A percentile compares a stretch with the other conserved stretches of the same genome.
phyloP scores from a whole-genome alignment of 2,888 invertebrate genomes.

The Tetragonisca angustula region DNA sequence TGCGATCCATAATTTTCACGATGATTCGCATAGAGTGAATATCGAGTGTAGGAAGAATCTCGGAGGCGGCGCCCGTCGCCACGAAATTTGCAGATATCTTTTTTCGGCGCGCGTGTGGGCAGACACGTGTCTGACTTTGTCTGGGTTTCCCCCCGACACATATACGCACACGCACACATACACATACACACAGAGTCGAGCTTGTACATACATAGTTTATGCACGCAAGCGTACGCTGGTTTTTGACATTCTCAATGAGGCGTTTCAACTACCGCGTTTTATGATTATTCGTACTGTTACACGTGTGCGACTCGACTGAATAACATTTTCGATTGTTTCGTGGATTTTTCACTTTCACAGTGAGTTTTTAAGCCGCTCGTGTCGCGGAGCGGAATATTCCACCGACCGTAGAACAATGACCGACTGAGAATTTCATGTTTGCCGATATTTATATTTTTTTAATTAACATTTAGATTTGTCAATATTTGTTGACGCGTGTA shows the following conservation, averaged over 20 bases:
- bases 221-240: slow-evolving; percentile 12
- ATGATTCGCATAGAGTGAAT: background rate
- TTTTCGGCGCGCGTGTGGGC: slow-evolving; percentile 64
- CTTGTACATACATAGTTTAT: slow-evolving; percentile 33
- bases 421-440: no score
- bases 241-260: background rate
- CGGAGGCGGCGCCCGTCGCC: slow-evolving; percentile 32
- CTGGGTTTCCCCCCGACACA: slow-evolving; percentile 7
- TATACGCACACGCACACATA: background rate
- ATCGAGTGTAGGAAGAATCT: slow-evolving; percentile 33
- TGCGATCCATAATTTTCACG: slow-evolving; percentile 28
- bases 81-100: slow-evolving; percentile 57
- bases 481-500: no score
- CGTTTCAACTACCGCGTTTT: background rate
- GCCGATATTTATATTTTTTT: no score
- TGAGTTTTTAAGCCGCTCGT: background rate
- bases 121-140: slow-evolving; percentile 58
- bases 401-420: no score
- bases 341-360: background rate
- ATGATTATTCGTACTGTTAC: background rate
- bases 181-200: background rate
- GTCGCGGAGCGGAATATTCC: no score
- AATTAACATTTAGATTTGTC: no score
- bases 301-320: background rate
- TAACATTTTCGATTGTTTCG: background rate